Base-by-base conservation (phyloP, 2,888 invertebrate genomes). In the Acleris sparsana region DNA sequence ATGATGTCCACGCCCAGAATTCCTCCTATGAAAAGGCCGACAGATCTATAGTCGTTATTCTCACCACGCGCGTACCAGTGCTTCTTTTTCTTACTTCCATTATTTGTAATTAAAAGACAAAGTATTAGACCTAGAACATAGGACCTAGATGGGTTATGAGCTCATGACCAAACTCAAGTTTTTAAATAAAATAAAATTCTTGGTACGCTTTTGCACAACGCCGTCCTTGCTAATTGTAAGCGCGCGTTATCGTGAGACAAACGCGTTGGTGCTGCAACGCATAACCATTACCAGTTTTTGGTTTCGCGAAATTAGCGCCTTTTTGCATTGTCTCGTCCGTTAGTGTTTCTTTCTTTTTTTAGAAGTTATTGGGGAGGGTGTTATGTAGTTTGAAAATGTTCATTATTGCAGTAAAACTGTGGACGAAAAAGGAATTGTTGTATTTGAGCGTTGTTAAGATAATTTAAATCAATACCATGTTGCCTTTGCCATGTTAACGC, bases 201-300 rank as follows among this genome's bases (percentile, higher is more conserved):
- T 69, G 39, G 65, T 53, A 11, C 67, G 56, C 25, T 79, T 43
- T 62, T 52, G 83, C 81, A 86, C 84, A 77, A 81, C 64, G 67
- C 83, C 78, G 65, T 86, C 86, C 88, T 67, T 73, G 86, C 89
- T 92, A 92, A 92, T 92, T 91, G 91, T 89, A 88, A 91, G 91
- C 88, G 90, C 86, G 83, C 92, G 89, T 91, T 92, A 92, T 92
- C 92, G 88, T 86, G 90, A 92, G 91, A 92, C 91, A 92, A 92
- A 92, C 90, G 92, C 84, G 89, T 82, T 86, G 84, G 85, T 82
- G 83, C 85, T 84, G 85, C 88, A 87, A 89, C 91, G 90, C 92
- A 92, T 92, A 92, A 92, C 91, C 90, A 87, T 92, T 92, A 88
- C 87, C 87, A 89, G 87, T 91, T 89, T 91, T 91, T 89, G 91